phyloP scores from a whole-genome alignment of 2,797 vertebrate genomes.

The Odontamblyopus rebecca region DNA sequence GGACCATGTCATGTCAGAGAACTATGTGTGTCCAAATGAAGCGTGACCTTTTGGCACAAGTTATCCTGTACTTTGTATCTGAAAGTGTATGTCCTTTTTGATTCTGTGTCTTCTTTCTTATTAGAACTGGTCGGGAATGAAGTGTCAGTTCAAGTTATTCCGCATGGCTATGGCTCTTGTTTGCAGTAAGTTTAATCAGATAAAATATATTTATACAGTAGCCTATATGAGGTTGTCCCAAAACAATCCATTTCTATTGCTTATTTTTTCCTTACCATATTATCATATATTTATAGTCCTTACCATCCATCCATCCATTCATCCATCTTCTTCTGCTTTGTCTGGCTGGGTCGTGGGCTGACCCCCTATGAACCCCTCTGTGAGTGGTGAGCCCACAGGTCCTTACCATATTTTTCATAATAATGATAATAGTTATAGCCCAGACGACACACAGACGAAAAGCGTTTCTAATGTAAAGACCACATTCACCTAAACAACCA shows the following conservation, averaged over 20 bases:
- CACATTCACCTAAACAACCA: no score
- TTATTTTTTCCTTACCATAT: not conserved
- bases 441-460: not conserved
- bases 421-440: not conserved
- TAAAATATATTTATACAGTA: not conserved
- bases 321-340: no score
- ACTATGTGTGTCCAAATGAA: constrained; percentile 23
- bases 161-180: constrained; percentile 96
- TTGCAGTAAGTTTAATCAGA: constrained; percentile 88
- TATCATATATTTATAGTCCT: no score
- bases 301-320: no score
- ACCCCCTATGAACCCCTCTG: no score
- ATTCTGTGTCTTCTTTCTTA: constrained; percentile 26
- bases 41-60: constrained; percentile 27
- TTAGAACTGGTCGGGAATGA: constrained; percentile 99
- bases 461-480: no score
- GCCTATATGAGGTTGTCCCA: not conserved
- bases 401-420: not conserved
- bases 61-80: constrained; percentile 25
- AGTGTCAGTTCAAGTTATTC: constrained; percentile 97
- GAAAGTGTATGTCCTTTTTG: constrained; percentile 20
- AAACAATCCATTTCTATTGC: not conserved
- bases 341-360: no score
- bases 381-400: not conserved
- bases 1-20: constrained; percentile 25